Percentiles rank a stretch among this genome's conserved stretches.
Evolutionary conservation across 2,888 invertebrate genomes (phyloP).

Genomic region (Hofmannophila pseudospretella): DNA sequence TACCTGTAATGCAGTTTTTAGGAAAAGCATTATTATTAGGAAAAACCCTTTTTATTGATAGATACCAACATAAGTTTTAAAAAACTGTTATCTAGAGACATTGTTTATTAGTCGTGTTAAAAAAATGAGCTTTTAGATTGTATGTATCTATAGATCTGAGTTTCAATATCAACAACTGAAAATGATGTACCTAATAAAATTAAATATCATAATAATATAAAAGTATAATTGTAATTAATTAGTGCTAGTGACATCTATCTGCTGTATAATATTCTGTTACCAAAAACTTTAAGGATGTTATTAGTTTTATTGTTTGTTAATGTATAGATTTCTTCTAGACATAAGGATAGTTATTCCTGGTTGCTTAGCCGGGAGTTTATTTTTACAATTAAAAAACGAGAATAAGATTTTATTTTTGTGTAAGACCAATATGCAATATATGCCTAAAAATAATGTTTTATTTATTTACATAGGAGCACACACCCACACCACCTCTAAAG

Average conservation of each 20-base stretch:
- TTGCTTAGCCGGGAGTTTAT: constrained; percentile 60
- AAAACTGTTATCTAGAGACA: background rate
- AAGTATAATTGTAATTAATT: constrained; percentile 15
- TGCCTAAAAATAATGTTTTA: constrained; percentile 46
- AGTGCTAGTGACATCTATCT: constrained; percentile 33
- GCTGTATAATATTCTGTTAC: constrained; percentile 64
- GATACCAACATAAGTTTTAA: too few species aligned
- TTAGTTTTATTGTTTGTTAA: constrained; percentile 62
- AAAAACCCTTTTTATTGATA: too few species aligned
- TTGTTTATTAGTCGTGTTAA: constrained; percentile 1
- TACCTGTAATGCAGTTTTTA: too few species aligned
- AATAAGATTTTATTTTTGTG: constrained; percentile 71
- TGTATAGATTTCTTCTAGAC: constrained; percentile 58
- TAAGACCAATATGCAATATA: constrained; percentile 75
- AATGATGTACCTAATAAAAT: constrained; percentile 4
- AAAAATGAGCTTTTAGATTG: constrained; percentile 37
- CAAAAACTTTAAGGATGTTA: constrained; percentile 64
- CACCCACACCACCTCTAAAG: too few species aligned
- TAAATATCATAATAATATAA: constrained; percentile 15
- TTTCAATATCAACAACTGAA: constrained; percentile 9
- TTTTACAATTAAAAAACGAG: constrained; percentile 69
- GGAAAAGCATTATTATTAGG: too few species aligned
- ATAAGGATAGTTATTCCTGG: constrained; percentile 71
- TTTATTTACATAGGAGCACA: constrained; percentile 9
- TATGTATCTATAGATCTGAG: constrained; percentile 21